Evolutionary conservation across 2,888 invertebrate species (phyloP), one percentile per base, ranked within the genome.

Genomic region (Nematopogon swammerdamellus): DNA sequence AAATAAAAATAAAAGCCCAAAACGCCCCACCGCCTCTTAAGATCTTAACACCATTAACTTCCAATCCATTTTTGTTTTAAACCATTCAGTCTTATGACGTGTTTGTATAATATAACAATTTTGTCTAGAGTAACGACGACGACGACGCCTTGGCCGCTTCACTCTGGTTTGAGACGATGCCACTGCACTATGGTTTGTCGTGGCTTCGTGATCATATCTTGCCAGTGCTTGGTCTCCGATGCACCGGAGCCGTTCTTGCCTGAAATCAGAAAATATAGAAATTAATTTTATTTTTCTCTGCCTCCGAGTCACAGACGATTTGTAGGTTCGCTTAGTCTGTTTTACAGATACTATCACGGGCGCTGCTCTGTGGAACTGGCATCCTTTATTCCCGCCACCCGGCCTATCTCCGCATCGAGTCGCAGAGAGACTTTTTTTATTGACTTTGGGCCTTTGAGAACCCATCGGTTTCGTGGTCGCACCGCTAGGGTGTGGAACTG

Each of bases 191-290:
- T 93, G 60, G 93, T 94, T 79, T 97, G 96, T 58, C 95, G 83
- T 18, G 96, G 96, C 76, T 97, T 97, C 54, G 95, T 93, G 59
- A 97, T 95, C 97, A 97, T 97, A 67, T 97, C 97, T 64, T 95
- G 95, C 97, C 97, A 97, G 72, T 97, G 97, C 68, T 96, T 95
- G 36, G 95, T 95, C 75, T 97, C 97, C 50, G 93, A 89, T 17
- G 96, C 95, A 1, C 97, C 97, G 49, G 95, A 95, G 11, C 93
- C 93, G 63, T 92, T 94, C 72, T 94, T 94, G 51, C 93, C 94
- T 93, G 80, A n/a, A 85, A 80, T 56, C 60, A 59, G 47, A 55
- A 64, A 58, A 36, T 14, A 25, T 25, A 25, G n/a, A n/a, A n/a
- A n/a, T n/a, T n/a, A n/a, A n/a, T n/a, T n/a, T n/a, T n/a, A n/a